phyloP scores from a whole-genome alignment of 2,113 vertebrate genomes.

The Syngnathus typhle region DNA sequence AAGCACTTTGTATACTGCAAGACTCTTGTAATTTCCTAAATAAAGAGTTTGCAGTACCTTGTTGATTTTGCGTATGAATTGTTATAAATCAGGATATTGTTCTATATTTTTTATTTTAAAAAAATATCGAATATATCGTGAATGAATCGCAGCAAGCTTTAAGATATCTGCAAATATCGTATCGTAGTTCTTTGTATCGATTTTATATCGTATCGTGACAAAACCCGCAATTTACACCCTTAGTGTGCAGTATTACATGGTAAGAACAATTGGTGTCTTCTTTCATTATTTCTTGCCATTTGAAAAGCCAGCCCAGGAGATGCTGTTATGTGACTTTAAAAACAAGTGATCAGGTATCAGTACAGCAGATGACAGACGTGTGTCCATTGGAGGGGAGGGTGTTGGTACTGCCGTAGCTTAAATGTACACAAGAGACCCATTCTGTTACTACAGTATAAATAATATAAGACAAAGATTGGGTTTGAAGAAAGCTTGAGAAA shows the following conservation, averaged over 20 bases:
- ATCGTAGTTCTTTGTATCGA: no score
- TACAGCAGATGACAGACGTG: conserved; percentile 68
- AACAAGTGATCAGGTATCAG: conserved; percentile 71
- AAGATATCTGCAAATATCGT: no score
- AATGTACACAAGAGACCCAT: conserved; percentile 10
- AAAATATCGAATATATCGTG: no score
- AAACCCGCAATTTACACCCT: no score
- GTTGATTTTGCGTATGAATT: no score
- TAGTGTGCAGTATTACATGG: background rate
- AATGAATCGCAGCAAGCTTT: no score
- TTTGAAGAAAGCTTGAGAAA: background rate
- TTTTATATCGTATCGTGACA: no score
- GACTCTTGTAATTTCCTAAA: no score
- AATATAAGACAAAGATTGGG: background rate
- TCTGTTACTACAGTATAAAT: background rate
- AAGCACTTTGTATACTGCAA: no score
- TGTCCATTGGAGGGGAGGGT: conserved; percentile 36
- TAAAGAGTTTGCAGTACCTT: no score
- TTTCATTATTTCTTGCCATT: conserved; percentile 4
- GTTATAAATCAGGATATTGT: no score
- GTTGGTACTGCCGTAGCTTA: conserved; percentile 28
- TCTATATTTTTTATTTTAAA: no score
- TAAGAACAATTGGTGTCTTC: conserved; percentile 3
- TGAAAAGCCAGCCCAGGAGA: conserved; percentile 31
- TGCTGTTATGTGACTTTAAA: conserved; percentile 48